Conservation (phyloP, 1,140 invertebrate species). For the Brachionus rotundiformis region DNA sequence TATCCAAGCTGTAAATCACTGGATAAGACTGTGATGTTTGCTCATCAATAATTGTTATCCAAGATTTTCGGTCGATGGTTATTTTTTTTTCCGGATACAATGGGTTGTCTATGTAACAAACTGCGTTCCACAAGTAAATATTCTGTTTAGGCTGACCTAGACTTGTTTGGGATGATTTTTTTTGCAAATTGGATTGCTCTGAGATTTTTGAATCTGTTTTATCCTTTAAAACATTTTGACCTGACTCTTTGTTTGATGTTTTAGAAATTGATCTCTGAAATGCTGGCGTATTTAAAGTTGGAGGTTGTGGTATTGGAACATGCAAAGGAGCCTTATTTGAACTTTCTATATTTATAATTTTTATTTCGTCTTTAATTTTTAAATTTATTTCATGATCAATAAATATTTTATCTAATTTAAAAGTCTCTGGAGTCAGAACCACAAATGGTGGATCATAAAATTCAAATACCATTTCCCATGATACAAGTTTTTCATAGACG, state of each 20-base stretch:
- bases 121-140: slow-evolving; percentile 23
- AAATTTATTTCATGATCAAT: slow-evolving; percentile 52
- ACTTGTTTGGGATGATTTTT: slow-evolving; percentile 10
- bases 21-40: slow-evolving; percentile 4
- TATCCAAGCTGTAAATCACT: slow-evolving; percentile 45
- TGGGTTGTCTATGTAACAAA: slow-evolving; percentile 21
- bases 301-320: not conserved
- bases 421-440: not conserved
- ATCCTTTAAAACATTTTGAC: not conserved
- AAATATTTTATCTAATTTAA: slow-evolving; percentile 41
- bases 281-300: not conserved
- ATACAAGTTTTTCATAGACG: slow-evolving; percentile 23
- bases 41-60: slow-evolving; percentile 24
- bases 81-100: slow-evolving; percentile 37
- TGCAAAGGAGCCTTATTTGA: not conserved
- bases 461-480: slow-evolving; percentile 32
- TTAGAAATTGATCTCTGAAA: not conserved
- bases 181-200: not conserved
- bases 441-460: slow-evolving; percentile 49
- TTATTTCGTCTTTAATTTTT: slow-evolving; percentile 41
- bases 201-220: not conserved
- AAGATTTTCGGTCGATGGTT: slow-evolving; percentile 27
- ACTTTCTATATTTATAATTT: not conserved
- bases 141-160: not conserved
- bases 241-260: not conserved